phyloP scores from a whole-genome alignment of 2,797 vertebrate genomes.

The Florisuga fusca region DNA sequence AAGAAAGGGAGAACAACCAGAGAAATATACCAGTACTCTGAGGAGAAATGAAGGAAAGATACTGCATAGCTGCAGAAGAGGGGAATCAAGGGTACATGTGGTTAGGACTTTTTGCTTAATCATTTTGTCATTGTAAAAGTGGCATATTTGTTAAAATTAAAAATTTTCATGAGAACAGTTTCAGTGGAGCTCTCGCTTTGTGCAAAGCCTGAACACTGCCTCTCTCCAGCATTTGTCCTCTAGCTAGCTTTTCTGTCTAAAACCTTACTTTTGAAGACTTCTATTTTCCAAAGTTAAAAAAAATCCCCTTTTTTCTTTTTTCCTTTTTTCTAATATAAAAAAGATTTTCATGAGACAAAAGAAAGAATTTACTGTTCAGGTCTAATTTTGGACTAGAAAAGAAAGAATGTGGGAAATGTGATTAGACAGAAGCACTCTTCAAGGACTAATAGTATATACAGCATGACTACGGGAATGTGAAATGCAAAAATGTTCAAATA shows the following conservation, averaged over 20 bases:
- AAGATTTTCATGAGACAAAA: not conserved
- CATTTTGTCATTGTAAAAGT: not conserved
- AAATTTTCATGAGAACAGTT: not conserved
- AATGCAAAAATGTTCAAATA: not conserved
- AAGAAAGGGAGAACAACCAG: constrained; percentile 7
- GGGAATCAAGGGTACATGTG: not conserved
- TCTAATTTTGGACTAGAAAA: not conserved
- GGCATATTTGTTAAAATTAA: not conserved
- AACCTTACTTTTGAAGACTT: not conserved
- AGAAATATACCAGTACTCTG: not conserved
- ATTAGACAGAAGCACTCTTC: not conserved
- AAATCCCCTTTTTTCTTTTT: not conserved
- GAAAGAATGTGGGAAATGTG: not conserved
- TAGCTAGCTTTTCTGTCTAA: not conserved
- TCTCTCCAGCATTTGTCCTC: not conserved
- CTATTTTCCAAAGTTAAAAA: not conserved
- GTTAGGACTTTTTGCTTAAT: not conserved
- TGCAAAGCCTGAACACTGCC: not conserved
- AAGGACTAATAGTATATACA: not conserved
- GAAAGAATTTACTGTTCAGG: not conserved
- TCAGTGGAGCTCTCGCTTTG: not conserved
- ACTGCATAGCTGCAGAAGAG: not conserved
- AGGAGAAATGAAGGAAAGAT: not conserved
- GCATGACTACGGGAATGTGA: not conserved
- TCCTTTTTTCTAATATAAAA: not conserved